These are phyloP conservation scores for Invenusta paracnida DNA, from an alignment of 2,888 invertebrate genomes.

Conservation along the genomic window DNA sequence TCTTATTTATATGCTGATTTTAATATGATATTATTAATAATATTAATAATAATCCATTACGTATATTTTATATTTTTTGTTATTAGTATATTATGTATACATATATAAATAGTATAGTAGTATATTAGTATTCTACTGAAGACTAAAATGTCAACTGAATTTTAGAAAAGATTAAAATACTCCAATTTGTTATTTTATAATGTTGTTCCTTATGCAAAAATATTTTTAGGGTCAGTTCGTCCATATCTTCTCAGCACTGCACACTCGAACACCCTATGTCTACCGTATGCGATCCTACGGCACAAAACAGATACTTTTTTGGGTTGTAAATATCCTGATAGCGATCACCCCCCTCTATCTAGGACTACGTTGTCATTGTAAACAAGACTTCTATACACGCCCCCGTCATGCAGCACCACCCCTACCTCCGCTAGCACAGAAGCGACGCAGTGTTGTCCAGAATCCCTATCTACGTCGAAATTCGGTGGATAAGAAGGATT, in stretches of 20 bases:
- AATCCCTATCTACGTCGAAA: neutral
- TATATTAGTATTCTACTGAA: no score
- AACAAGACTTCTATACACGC: neutral
- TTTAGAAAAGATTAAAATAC: no score
- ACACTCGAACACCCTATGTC: slow-evolving; percentile 48
- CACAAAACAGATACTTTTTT: slow-evolving; percentile 48
- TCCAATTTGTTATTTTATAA: no score
- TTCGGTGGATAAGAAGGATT: neutral
- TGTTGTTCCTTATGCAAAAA: no score
- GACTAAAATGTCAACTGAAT: no score
- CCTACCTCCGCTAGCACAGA: neutral
- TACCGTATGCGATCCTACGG: slow-evolving; percentile 48
- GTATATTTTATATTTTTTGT: no score
- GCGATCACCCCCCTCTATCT: slow-evolving; percentile 52
- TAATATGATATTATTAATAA: no score
- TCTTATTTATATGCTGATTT: no score
- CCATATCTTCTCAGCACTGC: slow-evolving; percentile 50
- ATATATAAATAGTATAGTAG: no score
- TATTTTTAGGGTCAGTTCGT: slow-evolving; percentile 51
- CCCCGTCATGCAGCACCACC: neutral
- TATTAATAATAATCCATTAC: no score
- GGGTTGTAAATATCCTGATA: slow-evolving; percentile 50
- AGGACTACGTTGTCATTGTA: neutral
- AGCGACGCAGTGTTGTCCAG: neutral
- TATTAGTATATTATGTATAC: no score